Evolutionary conservation across 2,888 invertebrate species (phyloP).

Genomic region (Chrysolina haemoptera): DNA sequence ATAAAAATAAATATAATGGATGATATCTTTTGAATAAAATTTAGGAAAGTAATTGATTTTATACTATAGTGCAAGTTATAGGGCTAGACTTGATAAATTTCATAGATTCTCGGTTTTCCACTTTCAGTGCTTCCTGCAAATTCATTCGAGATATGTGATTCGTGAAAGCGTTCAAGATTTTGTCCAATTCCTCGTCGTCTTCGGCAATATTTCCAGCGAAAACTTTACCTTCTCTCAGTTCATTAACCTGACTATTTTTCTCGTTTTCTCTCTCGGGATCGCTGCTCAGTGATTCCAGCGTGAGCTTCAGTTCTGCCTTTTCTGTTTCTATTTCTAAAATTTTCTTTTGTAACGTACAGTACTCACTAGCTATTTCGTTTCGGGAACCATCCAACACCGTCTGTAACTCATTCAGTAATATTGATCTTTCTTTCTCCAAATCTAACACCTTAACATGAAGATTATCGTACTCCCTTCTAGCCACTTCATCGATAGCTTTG

Average conservation of each 20-base stretch:
- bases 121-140: slow-evolving; percentile 22
- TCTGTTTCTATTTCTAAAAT: slow-evolving; percentile 52
- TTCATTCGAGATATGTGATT: slow-evolving; percentile 28
- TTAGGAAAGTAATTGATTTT: slow-evolving; percentile 30
- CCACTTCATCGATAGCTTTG: slow-evolving; percentile 40
- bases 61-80: slow-evolving; percentile 33
- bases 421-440: slow-evolving; percentile 53
- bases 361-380: slow-evolving; percentile 54
- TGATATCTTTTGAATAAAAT: neutral
- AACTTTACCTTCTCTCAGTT: slow-evolving; percentile 8
- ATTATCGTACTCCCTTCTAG: slow-evolving; percentile 50
- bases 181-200: slow-evolving; percentile 33
- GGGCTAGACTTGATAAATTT: slow-evolving; percentile 18
- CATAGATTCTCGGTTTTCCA: slow-evolving; percentile 14
- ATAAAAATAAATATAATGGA: neutral
- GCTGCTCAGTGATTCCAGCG: slow-evolving; percentile 20
- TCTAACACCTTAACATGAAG: slow-evolving; percentile 52
- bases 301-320: slow-evolving; percentile 42
- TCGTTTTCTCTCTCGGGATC: slow-evolving; percentile 14
- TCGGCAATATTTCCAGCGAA: neutral
- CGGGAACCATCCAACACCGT: slow-evolving; percentile 52
- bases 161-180: slow-evolving; percentile 43
- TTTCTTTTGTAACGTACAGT: slow-evolving; percentile 51
- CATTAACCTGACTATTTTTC: neutral
- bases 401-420: slow-evolving; percentile 52